Evolutionary conservation across 2,888 invertebrate species (phyloP), one percentile per base, ranked within the genome.

Genomic region (Sinotaia quadrata): DNA sequence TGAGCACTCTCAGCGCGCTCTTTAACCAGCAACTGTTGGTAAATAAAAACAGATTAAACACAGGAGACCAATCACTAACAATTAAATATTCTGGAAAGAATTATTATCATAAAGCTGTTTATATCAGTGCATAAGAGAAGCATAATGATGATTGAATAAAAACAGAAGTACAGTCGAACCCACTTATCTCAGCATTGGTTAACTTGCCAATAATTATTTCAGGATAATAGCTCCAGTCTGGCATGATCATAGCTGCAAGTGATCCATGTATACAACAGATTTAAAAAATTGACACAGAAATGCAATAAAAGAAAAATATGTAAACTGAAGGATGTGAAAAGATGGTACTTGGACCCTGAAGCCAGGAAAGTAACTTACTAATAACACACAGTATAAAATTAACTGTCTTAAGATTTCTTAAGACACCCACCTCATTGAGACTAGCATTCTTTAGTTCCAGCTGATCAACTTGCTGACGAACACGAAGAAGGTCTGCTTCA

Each of bases 401-500:
- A 52, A 52, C 21, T 18, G n/a, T n/a, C n/a, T n/a, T n/a, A n/a
- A n/a, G n/a, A n/a, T n/a, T n/a, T n/a, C n/a, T n/a, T n/a, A 36
- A 27, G 33, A 31, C 21, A 51, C 58, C 15, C 71, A 82, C 82
- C 78, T 78, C 76, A 34, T 75, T 75, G 51, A 79, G 63, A 37
- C 78, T 77, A 24, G 67, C 72, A 27, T 79, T 77, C 60, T 80
- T 77, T 31, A 77, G 69, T 47, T 81, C 80, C 27, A 81, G 67
- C 61, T 80, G 78, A 5, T 79, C 76, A n/a, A 77, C 65, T 31
- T 78, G 73, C 51, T 83, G 81, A 31, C 68, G 66, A 52, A 78
- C 69, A 41, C 77, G 70, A 2, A 83, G 72, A 44, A 79, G 69
- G 47, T 83, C 81, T 21, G 78, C 73, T 44, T 84, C 84, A 66